Base-by-base conservation (phyloP, 1,140 invertebrate species). In the Microplitis mediator region DNA sequence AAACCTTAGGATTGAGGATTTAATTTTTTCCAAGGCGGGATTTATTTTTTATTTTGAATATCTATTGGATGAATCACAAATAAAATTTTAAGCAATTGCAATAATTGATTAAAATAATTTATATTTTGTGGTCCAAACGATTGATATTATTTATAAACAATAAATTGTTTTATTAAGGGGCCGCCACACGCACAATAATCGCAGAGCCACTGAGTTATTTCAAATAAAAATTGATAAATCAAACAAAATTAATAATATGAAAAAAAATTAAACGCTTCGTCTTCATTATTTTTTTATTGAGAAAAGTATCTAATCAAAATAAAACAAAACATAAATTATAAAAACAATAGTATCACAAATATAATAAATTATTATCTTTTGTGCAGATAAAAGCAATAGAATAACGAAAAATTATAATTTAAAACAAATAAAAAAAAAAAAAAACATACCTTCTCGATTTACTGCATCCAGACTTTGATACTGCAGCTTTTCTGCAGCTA, bases 381-480 rank as follows among this genome's bases (percentile, higher is more conserved):
- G 36, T 23, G 5, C 11, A 62, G 56, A 50, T 16, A 70, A 60
- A 66, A 58, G 16, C 36, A 52, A 36, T 34, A 52, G 31, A 66
- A n/a, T 36, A 36, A 52, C 4, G 8, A 14, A 36, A 11, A 31
- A 58, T 39, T 45, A n/a, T 66, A 66, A 13, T 36, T 23, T 23
- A 65, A 62, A n/a, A 58, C n/a, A 60, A 54, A 36, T 60, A 14
- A 23, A 13, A 31, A 23, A 76, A 8, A 8, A 74, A 73, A n/a
- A 73, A 50, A 73, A 86, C 89, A 80, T 90, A 90, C 90, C 90
- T 90, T 89, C 83, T 75, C 88, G 89, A 80, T 89, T 89, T 80
- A 91, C 89, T 78, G 89, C 89, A 78, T 91, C 89, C 85, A 91
- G 87, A 86, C 90, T 90, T 84, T 90, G 90, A 87, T 90, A 89